phyloP scores from a whole-genome alignment of 1,140 invertebrate genomes.

The Heliconius himera region DNA sequence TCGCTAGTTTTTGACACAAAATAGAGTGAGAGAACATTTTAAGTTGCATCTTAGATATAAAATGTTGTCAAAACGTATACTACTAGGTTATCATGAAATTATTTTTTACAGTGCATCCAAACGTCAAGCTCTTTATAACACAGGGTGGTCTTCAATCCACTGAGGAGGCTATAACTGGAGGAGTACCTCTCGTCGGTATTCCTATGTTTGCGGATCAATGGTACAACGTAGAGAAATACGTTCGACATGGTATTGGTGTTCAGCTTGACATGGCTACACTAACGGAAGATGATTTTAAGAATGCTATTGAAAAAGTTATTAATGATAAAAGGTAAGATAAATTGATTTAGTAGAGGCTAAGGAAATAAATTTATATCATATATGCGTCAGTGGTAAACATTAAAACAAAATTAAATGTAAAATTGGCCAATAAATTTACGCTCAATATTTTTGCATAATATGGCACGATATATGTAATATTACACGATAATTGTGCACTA shows the following conservation, averaged over 20 bases:
- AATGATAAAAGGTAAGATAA: constrained; percentile 44
- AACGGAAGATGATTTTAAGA: constrained; percentile 45
- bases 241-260: constrained; percentile 49
- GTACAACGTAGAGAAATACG: constrained; percentile 59
- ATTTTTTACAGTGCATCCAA: constrained; percentile 62
- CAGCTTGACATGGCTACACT: constrained; percentile 44
- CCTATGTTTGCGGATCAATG: constrained; percentile 67
- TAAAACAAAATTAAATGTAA: no score
- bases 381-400: neutral
- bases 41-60: no score
- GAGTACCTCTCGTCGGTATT: constrained; percentile 82
- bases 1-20: no score
- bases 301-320: constrained; percentile 44
- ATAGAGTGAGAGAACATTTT: no score
- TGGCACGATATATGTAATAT: no score
- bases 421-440: no score
- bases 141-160: constrained; percentile 84
- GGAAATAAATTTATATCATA: no score
- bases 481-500: no score
- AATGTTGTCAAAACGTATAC: no score
- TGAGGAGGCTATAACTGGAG: constrained; percentile 82
- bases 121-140: constrained; percentile 82
- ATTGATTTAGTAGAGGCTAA: neutral
- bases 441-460: no score
- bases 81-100: no score